phyloP scores from a whole-genome alignment of 1,140 invertebrate genomes.

The Penaeus vannamei region DNA sequence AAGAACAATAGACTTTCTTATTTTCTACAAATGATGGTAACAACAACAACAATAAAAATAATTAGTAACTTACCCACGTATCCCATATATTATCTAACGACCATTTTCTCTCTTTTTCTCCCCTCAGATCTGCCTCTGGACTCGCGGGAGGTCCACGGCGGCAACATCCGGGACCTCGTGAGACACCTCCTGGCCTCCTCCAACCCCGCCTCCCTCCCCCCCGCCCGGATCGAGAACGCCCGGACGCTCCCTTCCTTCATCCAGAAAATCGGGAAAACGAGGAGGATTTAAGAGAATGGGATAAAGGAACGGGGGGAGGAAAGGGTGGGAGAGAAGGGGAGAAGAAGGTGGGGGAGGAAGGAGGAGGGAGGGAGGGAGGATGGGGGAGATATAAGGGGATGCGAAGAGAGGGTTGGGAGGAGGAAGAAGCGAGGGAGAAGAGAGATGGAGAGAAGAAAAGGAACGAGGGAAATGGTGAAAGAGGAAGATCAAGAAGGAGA shows the following conservation, averaged over 20 bases:
- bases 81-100: not conserved
- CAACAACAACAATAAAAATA: too few relatives aligned
- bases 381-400: not conserved
- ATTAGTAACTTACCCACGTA: not conserved
- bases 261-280: not conserved
- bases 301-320: not conserved
- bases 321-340: not conserved
- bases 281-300: conserved; percentile 16
- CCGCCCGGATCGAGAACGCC: conserved; percentile 56
- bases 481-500: not conserved
- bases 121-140: conserved; percentile 38
- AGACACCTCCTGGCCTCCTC: conserved; percentile 51
- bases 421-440: too few relatives aligned
- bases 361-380: not conserved
- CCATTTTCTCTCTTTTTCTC: not conserved
- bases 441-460: not conserved
- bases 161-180: conserved; percentile 52
- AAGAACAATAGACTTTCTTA: too few relatives aligned
- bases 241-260: conserved; percentile 51
- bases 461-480: not conserved
- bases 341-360: too few relatives aligned
- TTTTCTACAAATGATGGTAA: too few relatives aligned
- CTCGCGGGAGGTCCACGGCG: conserved; percentile 43
- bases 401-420: not conserved
- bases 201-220: conserved; percentile 54